Evolutionary conservation across 2,113 vertebrate genomes (phyloP), one percentile per base, ranked within the genome.

Genomic region (Chloropsis hardwickii): DNA sequence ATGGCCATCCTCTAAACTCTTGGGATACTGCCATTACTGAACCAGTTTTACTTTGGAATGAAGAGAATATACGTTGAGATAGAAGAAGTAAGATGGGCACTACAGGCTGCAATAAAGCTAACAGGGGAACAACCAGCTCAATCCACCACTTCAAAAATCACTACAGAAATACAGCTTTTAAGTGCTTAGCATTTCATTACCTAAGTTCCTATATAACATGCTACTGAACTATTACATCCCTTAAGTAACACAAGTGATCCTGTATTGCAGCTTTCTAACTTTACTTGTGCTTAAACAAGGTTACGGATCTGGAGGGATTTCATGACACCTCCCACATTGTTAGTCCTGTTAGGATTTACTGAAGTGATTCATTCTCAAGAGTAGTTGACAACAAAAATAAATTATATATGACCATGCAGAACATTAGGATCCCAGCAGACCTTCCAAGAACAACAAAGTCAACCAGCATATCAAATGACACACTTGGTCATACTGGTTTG

Each of bases 361-460:
- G 37, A 81, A 86, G 69, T 44, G 53, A 88, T 64, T 86, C 29
- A 62, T 84, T 78, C 76, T 88, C 72, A 86, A 83, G 86, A 91
- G 48, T 7, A 88, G 69, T 1, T 71, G 86, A 92, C 60, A 83
- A 71, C 22, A 86, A 69, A 37, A 88, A 76, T 92, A 81, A 95
- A 94, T 67, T 81, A 65, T 37, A 47, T 53, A 87, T 45, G 40
- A 60, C 57, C 77, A 81, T 5, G 29, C 1, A 4, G 62, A 81
- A 83, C 44, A 71, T 44, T 60, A 62, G 16, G 61, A 84, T 73
- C 64, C 64, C 67, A 83, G 50, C 78, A 86, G 58, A 65, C 45
- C 25, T 74, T 92, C 81, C 89, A 92, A 95, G 72, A 77, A 86
- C 94, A 94, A 81, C 37, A 77, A 94, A 89, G 53, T 53, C 57